phyloP scores from a whole-genome alignment of 2,113 vertebrate genomes.

The Stomatorhinus ivindoensis region DNA sequence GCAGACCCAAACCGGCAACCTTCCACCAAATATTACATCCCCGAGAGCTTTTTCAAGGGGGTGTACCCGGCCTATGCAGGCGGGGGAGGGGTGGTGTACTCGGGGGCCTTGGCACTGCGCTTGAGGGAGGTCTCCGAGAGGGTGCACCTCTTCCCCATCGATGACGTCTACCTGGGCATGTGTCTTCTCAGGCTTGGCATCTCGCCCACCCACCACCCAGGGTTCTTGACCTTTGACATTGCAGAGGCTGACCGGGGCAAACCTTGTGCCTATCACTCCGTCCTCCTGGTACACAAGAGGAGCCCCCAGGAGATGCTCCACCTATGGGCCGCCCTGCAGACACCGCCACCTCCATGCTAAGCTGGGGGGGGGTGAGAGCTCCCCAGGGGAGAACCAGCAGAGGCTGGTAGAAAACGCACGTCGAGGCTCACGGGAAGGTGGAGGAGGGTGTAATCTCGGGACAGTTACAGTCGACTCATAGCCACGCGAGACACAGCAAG shows the following conservation, averaged over 20 bases:
- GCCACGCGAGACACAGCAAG: background rate
- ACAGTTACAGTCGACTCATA: background rate
- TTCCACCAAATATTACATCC: constrained; percentile 63
- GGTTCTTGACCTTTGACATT: constrained; percentile 66
- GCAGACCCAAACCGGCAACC: constrained; percentile 59
- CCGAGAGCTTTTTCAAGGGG: constrained; percentile 61
- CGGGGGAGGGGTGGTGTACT: constrained; percentile 67
- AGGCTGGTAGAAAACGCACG: background rate
- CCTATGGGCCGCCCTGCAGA: constrained; percentile 53
- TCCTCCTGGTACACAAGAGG: constrained; percentile 62
- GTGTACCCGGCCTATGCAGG: constrained; percentile 63
- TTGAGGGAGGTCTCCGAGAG: constrained; percentile 46
- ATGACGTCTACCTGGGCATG: constrained; percentile 65
- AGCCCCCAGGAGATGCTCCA: constrained; percentile 60
- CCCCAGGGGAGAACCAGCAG: background rate
- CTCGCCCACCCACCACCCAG: constrained; percentile 50
- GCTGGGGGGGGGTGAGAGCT: background rate
- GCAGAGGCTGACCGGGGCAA: constrained; percentile 39
- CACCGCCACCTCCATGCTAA: constrained; percentile 22
- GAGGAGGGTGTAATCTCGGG: background rate
- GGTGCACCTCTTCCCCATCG: constrained; percentile 66
- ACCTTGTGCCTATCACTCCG: constrained; percentile 55
- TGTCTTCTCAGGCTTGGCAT: constrained; percentile 57
- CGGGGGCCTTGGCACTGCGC: constrained; percentile 49
- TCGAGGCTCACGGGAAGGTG: background rate